Conservation (phyloP, 2,888 invertebrate species). For the Pandemis cinnamomeana region DNA sequence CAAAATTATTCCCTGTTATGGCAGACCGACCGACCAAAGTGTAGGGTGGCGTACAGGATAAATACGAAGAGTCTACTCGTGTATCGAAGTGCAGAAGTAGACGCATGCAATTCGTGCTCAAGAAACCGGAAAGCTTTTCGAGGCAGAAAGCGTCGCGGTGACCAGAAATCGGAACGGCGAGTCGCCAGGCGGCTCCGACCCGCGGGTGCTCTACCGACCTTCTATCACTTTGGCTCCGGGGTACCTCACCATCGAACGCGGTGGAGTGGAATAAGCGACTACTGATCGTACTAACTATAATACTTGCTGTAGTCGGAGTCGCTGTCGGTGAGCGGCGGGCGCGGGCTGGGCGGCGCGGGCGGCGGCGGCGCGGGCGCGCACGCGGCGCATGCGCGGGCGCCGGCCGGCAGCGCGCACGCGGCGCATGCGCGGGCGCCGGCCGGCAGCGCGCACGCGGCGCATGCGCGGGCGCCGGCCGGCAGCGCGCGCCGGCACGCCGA, state of each 20-base stretch:
- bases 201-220: conserved; percentile 25
- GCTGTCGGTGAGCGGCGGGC: conserved; percentile 60
- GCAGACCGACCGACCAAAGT: conserved; percentile 24
- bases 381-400: conserved; percentile 57
- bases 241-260: conserved; percentile 53
- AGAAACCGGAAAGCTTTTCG: conserved; percentile 25
- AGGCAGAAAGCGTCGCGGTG: background rate
- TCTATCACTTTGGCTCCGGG: conserved; percentile 44
- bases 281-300: conserved; percentile 81
- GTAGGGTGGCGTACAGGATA: background rate
- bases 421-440: conserved; percentile 57
- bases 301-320: conserved; percentile 84
- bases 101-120: conserved; percentile 43
- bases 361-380: conserved; percentile 48
- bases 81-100: background rate
- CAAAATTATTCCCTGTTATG: background rate
- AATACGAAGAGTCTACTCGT: background rate
- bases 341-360: conserved; percentile 41
- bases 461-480: conserved; percentile 56
- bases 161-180: background rate
- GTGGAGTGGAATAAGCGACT: conserved; percentile 72
- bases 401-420: conserved; percentile 53
- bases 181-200: background rate
- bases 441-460: conserved; percentile 51
- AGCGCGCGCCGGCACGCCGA: conserved; percentile 20